These are phyloP conservation scores for Camponotus floridanus DNA, from an alignment of 1,140 invertebrate species.

Conservation along the genomic window DNA sequence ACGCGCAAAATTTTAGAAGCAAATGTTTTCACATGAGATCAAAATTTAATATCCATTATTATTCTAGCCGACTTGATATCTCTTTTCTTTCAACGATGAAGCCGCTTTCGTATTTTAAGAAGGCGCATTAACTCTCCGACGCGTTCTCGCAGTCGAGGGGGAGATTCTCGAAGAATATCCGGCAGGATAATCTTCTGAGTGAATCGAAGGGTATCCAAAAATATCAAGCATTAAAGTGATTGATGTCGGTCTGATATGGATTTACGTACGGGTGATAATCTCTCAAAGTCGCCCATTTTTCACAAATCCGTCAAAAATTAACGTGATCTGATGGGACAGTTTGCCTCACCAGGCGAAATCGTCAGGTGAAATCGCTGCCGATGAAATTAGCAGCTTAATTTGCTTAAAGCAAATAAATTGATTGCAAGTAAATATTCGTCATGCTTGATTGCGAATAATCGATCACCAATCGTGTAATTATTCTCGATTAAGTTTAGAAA, in stretches of 20 bases:
- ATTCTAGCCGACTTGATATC: not conserved
- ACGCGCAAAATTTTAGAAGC: not conserved
- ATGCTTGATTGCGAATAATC: not conserved
- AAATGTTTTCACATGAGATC: not conserved
- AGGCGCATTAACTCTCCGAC: conserved; percentile 7
- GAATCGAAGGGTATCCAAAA: conserved; percentile 40
- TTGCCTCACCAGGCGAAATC: not conserved
- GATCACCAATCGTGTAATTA: not conserved
- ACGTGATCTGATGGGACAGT: not conserved
- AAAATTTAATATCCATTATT: conserved; percentile 26
- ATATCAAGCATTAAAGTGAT: conserved; percentile 74
- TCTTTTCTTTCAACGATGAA: conserved; percentile 14
- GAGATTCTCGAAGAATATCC: conserved; percentile 65
- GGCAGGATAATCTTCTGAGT: conserved; percentile 71
- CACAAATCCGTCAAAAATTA: conserved; percentile 47
- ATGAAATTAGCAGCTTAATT: not conserved
- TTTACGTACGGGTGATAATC: conserved; percentile 7
- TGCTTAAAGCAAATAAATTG: conserved; percentile 18
- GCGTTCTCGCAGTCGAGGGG: conserved; percentile 12
- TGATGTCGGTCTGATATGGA: conserved; percentile 65
- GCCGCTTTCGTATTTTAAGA: conserved; percentile 28
- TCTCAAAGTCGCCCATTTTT: conserved; percentile 50
- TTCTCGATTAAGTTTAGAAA: not conserved
- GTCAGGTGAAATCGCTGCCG: not conserved
- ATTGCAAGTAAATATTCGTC: conserved; percentile 34